These are phyloP conservation scores for Coregonus ussuriensis DNA, from an alignment of 2,797 vertebrate genomes.

Conservation along the genomic window DNA sequence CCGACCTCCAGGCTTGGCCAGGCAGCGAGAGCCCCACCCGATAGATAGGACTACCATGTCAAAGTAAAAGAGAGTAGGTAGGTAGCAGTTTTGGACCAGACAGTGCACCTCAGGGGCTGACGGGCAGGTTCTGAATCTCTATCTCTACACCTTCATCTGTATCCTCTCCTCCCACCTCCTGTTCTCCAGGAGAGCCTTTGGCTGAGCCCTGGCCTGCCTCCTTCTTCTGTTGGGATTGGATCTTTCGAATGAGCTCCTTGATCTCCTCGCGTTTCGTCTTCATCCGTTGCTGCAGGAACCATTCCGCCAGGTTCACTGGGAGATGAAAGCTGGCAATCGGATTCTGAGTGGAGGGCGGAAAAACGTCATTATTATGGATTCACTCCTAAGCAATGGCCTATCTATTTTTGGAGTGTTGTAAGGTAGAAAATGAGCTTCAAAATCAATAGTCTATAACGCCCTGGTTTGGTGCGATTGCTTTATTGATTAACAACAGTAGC, in stretches of 20 bases:
- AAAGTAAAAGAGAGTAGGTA: conserved; percentile 32
- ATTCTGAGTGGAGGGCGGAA: conserved; percentile 70
- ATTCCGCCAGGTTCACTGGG: conserved; percentile 89
- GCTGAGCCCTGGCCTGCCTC: conserved; percentile 65
- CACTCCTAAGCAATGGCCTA: neutral
- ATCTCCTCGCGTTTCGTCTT: conserved; percentile 97
- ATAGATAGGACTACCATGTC: conserved; percentile 19
- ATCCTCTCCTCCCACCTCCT: conserved; percentile 69
- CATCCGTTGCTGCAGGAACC: conserved; percentile 95
- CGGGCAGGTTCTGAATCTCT: conserved; percentile 60
- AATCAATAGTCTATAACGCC: neutral
- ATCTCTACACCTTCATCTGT: conserved; percentile 58
- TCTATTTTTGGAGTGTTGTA: neutral
- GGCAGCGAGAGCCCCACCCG: conserved; percentile 53
- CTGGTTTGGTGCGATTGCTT: neutral
- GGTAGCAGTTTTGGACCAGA: conserved; percentile 44
- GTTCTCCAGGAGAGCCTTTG: conserved; percentile 67
- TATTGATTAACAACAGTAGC: neutral
- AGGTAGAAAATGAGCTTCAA: neutral
- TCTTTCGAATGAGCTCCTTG: conserved; percentile 85
- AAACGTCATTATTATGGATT: neutral
- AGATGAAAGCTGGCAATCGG: conserved; percentile 91
- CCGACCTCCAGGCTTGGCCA: neutral
- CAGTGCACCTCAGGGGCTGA: conserved; percentile 73
- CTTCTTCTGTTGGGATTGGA: conserved; percentile 82